Conservation (phyloP, 1,140 invertebrate genomes). For the Delia radicum region DNA sequence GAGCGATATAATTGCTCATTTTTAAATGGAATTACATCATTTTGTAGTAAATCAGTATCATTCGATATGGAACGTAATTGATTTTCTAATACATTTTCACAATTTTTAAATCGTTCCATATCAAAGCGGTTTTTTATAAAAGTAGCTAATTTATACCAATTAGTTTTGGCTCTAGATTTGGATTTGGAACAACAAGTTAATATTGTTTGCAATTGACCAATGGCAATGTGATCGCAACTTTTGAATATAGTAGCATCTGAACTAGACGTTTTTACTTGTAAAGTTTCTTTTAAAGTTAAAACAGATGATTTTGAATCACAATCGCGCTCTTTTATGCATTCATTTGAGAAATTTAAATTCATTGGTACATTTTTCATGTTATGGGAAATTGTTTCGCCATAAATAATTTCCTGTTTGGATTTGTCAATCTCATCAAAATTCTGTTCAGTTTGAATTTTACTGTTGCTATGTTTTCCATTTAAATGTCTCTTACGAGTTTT, state of each 20-base stretch:
- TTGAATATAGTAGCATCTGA: neutral
- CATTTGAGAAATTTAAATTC: neutral
- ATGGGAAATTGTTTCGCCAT: neutral
- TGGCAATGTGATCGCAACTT: neutral
- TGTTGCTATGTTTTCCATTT: neutral
- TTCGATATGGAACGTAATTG: conserved; percentile 14
- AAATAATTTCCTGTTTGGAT: neutral
- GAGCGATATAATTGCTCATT: too few relatives aligned
- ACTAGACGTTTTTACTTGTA: too few relatives aligned
- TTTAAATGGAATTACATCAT: too few relatives aligned
- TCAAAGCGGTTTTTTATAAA: neutral
- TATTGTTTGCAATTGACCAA: neutral
- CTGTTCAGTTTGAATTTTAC: neutral
- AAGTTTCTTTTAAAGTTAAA: neutral
- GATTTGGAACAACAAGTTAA: neutral
- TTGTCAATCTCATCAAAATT: too few relatives aligned
- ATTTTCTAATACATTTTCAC: neutral
- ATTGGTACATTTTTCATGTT: neutral
- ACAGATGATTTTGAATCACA: neutral
- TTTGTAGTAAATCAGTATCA: neutral
- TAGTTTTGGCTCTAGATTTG: neutral
- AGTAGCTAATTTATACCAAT: conserved; percentile 3
- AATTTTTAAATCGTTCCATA: neutral
- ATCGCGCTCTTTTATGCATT: neutral
- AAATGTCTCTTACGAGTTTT: neutral